Evolutionary conservation across 2,888 invertebrate genomes (phyloP).

Genomic region (Thymelicus sylvestris): DNA sequence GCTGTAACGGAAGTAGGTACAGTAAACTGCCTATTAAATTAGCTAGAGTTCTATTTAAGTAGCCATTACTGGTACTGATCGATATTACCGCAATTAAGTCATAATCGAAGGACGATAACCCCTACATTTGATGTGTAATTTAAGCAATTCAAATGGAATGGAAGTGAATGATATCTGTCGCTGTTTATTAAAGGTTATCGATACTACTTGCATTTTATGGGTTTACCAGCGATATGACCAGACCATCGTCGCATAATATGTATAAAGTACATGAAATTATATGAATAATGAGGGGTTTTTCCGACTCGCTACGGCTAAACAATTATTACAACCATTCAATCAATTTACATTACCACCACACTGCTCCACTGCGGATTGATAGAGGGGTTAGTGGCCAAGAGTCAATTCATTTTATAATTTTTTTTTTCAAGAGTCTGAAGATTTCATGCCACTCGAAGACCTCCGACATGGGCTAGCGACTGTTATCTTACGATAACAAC

Average conservation of each 20-base stretch:
- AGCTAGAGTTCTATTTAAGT: constrained; percentile 2
- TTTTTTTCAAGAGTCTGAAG: too few species aligned
- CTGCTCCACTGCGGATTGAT: too few species aligned
- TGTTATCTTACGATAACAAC: neutral
- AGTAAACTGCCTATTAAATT: neutral
- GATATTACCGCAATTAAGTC: constrained; percentile 20
- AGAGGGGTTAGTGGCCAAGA: too few species aligned
- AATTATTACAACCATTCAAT: too few species aligned
- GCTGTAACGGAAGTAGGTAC: neutral
- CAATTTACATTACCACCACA: too few species aligned
- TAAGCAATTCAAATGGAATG: constrained; percentile 29
- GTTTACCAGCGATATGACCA: neutral
- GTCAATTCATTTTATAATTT: too few species aligned
- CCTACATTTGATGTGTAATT: constrained; percentile 31
- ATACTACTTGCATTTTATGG: neutral
- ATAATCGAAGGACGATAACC: constrained; percentile 30
- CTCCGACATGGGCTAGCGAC: too few species aligned
- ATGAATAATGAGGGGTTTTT: too few species aligned
- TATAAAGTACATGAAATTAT: too few species aligned
- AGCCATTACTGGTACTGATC: neutral
- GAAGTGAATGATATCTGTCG: constrained; percentile 19
- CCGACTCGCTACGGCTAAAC: too few species aligned
- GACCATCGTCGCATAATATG: too few species aligned
- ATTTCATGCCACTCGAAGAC: too few species aligned
- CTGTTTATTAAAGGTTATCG: constrained; percentile 25